Conservation (phyloP, 1,140 invertebrate species). For the Euura lappo region DNA sequence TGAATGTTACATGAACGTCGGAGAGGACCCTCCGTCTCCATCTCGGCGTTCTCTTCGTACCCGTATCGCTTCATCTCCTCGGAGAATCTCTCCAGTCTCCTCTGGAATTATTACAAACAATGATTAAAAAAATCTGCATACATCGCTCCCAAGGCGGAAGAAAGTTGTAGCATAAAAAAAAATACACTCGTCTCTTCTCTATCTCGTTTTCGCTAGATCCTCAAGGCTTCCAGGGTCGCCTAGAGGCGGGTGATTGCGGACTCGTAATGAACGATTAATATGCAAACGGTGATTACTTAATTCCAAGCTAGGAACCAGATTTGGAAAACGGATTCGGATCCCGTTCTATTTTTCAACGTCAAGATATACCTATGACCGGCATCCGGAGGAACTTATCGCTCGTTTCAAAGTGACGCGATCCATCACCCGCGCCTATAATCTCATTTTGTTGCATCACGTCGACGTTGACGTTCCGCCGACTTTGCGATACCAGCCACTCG, state of each 20-base stretch:
- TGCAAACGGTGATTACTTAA: conserved; percentile 59
- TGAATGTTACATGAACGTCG: conserved; percentile 30
- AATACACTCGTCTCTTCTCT: neutral
- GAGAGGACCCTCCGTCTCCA: neutral
- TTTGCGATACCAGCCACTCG: neutral
- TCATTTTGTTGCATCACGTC: no score
- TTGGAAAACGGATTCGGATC: conserved; percentile 29
- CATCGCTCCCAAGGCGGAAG: conserved; percentile 29
- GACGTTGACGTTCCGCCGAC: no score
- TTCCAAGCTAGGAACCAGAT: conserved; percentile 48
- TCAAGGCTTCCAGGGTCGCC: neutral
- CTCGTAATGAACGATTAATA: conserved; percentile 58
- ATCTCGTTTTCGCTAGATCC: neutral
- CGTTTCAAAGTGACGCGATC: no score
- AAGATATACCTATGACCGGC: no score
- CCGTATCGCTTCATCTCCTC: neutral
- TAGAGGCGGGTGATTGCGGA: neutral
- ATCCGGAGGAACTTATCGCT: no score
- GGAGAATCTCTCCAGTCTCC: neutral
- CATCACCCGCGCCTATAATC: no score
- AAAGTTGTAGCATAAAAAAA: neutral
- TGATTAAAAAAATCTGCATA: conserved; percentile 36
- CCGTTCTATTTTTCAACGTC: neutral
- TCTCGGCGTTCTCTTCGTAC: neutral
- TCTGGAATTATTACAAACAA: neutral